Evolutionary conservation across 2,888 invertebrate genomes (phyloP), one percentile per base, ranked within the genome.

Genomic region (Brachypalpus laphriformis): DNA sequence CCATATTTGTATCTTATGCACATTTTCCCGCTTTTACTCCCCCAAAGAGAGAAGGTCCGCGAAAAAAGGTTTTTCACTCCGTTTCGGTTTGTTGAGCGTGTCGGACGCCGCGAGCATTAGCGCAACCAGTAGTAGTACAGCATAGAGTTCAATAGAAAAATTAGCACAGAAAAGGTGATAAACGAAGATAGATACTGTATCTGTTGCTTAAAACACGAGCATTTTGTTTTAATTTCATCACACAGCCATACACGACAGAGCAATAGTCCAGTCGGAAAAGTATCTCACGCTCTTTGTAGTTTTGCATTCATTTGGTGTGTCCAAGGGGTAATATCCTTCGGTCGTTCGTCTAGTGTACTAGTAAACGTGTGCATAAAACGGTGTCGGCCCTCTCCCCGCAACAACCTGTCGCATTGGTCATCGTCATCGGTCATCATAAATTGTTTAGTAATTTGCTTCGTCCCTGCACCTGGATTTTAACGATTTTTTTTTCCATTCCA

Each of bases 21-120:
- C 40, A 25, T 8, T 25, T 28, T 51, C 9, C 25, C n/a, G 37
- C 6, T 28, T 49, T 37, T 72, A 31, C 65, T 49, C 37, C 71
- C 71, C 16, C 49, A 68, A 9, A 34, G 71, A 83, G 40, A 16
- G 40, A 59, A 47, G 66, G 75, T 66, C 68, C 77, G 78, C 70
- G 59, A 63, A 87, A 87, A 86, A 85, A 80, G 85, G 81, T 85
- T 88, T 89, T 89, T 88, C 89, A 89, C 89, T 89, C 88, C 88
- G 89, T 88, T 88, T 88, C 88, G 88, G 87, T 88, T 88, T 87
- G 89, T 88, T 88, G 88, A 88, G 87, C 87, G 87, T 88, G 87
- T 88, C 87, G 88, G 89, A 88, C 87, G 88, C 87, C 75, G 87
- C 85, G 83, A 87, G 80, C 80, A 70, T 61, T 81, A 70, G 56